phyloP scores from a whole-genome alignment of 2,113 vertebrate genomes.

The Spheniscus mendiculus region DNA sequence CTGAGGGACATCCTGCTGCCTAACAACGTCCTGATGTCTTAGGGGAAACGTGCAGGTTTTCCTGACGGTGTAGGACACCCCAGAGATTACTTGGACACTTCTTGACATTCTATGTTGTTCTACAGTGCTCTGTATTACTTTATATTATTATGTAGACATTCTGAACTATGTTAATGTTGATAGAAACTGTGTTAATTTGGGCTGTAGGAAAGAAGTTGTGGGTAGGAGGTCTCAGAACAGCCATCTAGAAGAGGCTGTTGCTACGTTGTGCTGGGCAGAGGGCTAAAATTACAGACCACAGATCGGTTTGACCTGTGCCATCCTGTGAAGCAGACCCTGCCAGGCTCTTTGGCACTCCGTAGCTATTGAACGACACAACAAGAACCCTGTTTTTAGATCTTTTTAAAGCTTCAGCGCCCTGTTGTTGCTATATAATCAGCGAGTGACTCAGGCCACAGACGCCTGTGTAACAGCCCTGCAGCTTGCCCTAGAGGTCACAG shows the following conservation, averaged over 20 bases:
- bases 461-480: neutral
- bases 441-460: neutral
- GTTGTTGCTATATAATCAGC: neutral
- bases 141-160: neutral
- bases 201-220: neutral
- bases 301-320: neutral
- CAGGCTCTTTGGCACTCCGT: neutral
- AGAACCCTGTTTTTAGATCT: slow-evolving; percentile 7
- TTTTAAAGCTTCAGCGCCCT: neutral
- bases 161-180: neutral
- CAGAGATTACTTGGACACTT: neutral
- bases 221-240: neutral
- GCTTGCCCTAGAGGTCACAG: neutral
- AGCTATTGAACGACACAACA: neutral
- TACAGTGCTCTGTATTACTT: neutral
- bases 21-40: neutral
- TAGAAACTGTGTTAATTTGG: neutral
- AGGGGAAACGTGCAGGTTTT: neutral
- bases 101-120: neutral
- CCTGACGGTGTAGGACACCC: neutral
- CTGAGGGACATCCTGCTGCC: neutral
- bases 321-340: neutral
- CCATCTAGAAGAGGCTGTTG: neutral
- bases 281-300: neutral
- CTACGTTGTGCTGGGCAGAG: neutral